Percentiles rank a stretch among this genome's conserved stretches.
These are phyloP conservation scores for Apodemus sylvaticus DNA, from an alignment of 2,113 vertebrate species.

Conservation along the genomic window DNA sequence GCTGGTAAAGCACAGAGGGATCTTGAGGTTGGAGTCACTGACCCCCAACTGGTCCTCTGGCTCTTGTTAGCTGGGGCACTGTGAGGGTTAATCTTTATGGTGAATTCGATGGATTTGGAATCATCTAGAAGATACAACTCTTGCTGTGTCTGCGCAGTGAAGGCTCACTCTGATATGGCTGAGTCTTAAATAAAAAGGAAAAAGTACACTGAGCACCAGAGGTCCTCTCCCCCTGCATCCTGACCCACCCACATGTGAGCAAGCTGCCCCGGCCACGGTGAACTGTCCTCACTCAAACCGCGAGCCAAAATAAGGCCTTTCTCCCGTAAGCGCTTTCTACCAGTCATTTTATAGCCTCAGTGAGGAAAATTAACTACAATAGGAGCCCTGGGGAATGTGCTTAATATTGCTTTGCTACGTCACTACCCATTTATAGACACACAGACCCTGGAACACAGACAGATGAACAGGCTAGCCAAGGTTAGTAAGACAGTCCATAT, in stretches of 20 bases:
- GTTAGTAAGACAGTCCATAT: not conserved
- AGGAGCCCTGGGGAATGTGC: not conserved
- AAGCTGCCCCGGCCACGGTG: not conserved
- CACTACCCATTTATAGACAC: not conserved
- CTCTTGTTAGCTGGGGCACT: not conserved
- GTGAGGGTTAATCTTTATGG: not conserved
- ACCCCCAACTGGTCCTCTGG: not conserved
- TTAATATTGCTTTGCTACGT: slow-evolving; percentile 4
- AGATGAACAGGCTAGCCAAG: not conserved
- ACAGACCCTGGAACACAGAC: not conserved
- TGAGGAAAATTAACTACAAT: not conserved
- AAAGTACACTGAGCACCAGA: not conserved
- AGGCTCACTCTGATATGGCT: not conserved
- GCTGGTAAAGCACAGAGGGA: not conserved
- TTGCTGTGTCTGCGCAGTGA: not conserved
- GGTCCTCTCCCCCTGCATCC: not conserved
- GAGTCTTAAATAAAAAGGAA: not conserved
- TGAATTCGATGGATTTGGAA: not conserved
- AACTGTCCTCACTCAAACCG: not conserved
- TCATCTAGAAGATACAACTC: not conserved
- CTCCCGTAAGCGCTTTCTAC: not conserved
- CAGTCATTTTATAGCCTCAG: not conserved
- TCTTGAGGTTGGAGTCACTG: not conserved
- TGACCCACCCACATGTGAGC: not conserved
- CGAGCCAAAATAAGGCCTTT: not conserved